phyloP scores from a whole-genome alignment of 2,797 vertebrate genomes.

The Phrynocephalus guinanensis region DNA sequence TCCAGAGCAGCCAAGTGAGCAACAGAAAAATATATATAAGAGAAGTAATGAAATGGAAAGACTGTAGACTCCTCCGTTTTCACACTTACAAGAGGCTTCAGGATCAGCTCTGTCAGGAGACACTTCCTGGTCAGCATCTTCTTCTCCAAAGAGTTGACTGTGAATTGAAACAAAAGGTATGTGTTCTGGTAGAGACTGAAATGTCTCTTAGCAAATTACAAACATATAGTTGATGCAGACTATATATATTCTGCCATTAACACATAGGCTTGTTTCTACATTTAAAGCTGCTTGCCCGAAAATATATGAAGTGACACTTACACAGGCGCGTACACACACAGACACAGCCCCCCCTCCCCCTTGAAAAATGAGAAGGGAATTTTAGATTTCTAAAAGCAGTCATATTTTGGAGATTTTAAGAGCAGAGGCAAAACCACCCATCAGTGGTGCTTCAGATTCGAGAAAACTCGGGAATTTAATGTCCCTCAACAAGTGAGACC shows the following conservation, averaged over 20 bases:
- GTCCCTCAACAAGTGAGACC: too few relatives aligned
- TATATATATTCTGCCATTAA: neutral
- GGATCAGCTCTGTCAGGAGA: conserved; percentile 98
- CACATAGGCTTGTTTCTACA: neutral
- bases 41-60: neutral
- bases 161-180: conserved; percentile 47
- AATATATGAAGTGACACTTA: neutral
- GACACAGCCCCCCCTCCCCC: too few relatives aligned
- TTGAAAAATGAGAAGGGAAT: neutral
- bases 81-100: conserved; percentile 93
- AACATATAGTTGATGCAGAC: neutral
- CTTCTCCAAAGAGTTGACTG: conserved; percentile 97
- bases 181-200: conserved; percentile 12
- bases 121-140: conserved; percentile 98
- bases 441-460: too few relatives aligned
- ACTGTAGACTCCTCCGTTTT: neutral
- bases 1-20: neutral
- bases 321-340: too few relatives aligned
- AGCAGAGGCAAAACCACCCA: neutral
- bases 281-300: neutral
- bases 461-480: neutral
- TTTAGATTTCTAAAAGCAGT: neutral
- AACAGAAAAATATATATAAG: too few relatives aligned
- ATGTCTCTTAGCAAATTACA: neutral
- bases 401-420: neutral